Evolutionary conservation across 2,113 vertebrate species (phyloP).

Genomic region (Oreochromis niloticus): DNA sequence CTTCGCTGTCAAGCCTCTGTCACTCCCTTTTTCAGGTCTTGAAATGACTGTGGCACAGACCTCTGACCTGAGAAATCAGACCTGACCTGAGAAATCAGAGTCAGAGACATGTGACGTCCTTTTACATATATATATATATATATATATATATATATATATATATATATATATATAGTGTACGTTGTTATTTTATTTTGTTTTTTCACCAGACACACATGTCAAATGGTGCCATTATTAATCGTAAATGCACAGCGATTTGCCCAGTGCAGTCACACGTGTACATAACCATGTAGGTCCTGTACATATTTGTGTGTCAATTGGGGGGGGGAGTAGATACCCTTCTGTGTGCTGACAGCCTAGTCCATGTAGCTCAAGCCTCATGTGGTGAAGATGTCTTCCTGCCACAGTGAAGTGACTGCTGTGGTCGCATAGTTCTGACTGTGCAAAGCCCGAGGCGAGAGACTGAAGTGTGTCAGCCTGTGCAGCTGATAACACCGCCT

Average conservation of each 20-base stretch:
- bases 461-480: constrained; percentile 68
- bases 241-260: background rate
- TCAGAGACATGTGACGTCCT: background rate
- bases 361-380: background rate
- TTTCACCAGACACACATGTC: background rate
- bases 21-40: constrained; percentile 2
- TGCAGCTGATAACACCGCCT: constrained; percentile 67
- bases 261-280: background rate
- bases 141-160: background rate
- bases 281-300: background rate
- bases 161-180: background rate
- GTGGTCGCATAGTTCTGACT: constrained; percentile 41
- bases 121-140: rapidly evolving
- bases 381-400: constrained; percentile 56
- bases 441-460: constrained; percentile 39
- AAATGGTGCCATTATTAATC: background rate
- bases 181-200: background rate
- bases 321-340: background rate
- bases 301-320: background rate
- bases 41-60: background rate
- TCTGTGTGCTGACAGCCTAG: background rate
- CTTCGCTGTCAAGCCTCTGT: background rate
- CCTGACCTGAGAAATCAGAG: background rate
- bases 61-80: background rate
- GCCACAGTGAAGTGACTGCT: constrained; percentile 37